Percentiles rank a stretch among this genome's conserved stretches.
Conservation (phyloP, 2,888 invertebrate genomes). For the Dryococelus australis region DNA sequence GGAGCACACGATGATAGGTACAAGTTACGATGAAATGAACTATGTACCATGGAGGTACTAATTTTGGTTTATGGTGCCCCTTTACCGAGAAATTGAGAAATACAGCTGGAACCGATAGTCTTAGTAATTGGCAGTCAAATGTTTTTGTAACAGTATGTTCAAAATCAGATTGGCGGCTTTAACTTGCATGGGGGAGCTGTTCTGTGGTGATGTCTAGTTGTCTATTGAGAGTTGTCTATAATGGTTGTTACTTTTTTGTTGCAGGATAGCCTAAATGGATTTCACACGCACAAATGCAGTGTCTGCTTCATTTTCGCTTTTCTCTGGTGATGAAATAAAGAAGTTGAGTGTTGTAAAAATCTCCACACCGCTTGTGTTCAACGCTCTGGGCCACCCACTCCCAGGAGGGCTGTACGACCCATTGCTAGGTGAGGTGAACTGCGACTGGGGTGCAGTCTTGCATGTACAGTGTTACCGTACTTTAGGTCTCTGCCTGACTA, state of each 20-base stretch:
- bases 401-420: conserved; percentile 92
- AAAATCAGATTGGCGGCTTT: too few species aligned
- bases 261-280: neutral
- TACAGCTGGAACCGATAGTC: too few species aligned
- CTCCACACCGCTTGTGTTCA: conserved; percentile 79
- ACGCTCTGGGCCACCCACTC: conserved; percentile 81
- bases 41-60: too few species aligned
- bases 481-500: conserved; percentile 25
- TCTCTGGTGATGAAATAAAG: conserved; percentile 77
- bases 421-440: conserved; percentile 67
- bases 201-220: too few species aligned
- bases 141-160: too few species aligned
- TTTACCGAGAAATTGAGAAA: too few species aligned
- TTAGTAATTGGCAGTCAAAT: too few species aligned
- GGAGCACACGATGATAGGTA: too few species aligned
- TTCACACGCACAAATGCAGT: neutral
- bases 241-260: neutral
- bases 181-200: too few species aligned
- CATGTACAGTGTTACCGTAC: conserved; percentile 17
- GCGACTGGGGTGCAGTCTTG: conserved; percentile 16
- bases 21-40: too few species aligned
- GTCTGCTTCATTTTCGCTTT: conserved; percentile 71
- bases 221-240: too few species aligned
- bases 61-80: too few species aligned
- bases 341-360: conserved; percentile 84